Percentiles rank a stretch among this genome's conserved stretches.
Conservation (phyloP, 2,888 invertebrate species). For the Drosophila helvetica region DNA sequence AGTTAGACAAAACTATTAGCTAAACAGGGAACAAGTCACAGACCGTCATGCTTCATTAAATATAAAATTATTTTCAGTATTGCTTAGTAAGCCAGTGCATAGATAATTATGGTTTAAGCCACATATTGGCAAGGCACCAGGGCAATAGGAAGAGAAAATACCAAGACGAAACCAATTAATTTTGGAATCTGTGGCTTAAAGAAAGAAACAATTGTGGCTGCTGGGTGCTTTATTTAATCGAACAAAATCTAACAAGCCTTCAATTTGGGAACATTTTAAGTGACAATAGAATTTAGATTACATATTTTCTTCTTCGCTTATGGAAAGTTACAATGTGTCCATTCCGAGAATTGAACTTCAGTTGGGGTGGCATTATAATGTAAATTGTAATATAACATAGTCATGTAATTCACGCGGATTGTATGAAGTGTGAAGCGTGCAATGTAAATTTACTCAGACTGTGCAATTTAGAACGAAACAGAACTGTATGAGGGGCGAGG, state of each 20-base stretch:
- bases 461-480: slow-evolving; percentile 27
- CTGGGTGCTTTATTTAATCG: slow-evolving; percentile 55
- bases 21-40: too few species aligned
- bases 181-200: too few species aligned
- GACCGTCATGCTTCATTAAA: too few species aligned
- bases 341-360: slow-evolving; percentile 42
- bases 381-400: slow-evolving; percentile 45
- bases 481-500: slow-evolving; percentile 17
- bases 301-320: slow-evolving; percentile 22
- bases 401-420: slow-evolving; percentile 16
- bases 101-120: too few species aligned
- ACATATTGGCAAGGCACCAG: too few species aligned
- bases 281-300: slow-evolving; percentile 35
- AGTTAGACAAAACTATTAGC: too few species aligned
- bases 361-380: slow-evolving; percentile 33
- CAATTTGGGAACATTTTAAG: slow-evolving; percentile 41
- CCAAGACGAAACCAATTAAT: too few species aligned
- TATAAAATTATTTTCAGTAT: neutral
- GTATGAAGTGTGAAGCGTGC: slow-evolving; percentile 12
- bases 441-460: slow-evolving; percentile 16
- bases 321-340: slow-evolving; percentile 28
- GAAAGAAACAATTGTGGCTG: slow-evolving; percentile 15
- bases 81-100: too few species aligned
- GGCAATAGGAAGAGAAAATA: too few species aligned
- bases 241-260: slow-evolving; percentile 42